Percentiles rank a stretch among this genome's conserved stretches.
Conservation (phyloP, 2,888 invertebrate species). For the Drosophila quinaria region DNA sequence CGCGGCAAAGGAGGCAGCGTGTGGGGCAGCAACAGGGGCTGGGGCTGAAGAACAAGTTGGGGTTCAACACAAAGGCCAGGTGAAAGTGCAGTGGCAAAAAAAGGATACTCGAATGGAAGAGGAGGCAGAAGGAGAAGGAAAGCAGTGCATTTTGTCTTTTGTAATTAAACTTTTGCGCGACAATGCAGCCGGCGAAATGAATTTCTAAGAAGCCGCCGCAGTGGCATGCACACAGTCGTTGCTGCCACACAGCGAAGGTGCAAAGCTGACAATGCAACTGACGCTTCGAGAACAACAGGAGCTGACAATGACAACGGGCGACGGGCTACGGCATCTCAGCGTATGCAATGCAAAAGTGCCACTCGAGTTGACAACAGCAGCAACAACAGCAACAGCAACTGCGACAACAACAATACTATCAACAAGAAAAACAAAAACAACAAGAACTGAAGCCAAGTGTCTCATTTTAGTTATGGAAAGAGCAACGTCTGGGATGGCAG, state of each 20-base stretch:
- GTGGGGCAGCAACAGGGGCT: not conserved
- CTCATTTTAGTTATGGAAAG: conserved; percentile 70
- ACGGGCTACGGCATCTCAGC: conserved; percentile 14
- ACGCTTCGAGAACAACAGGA: conserved; percentile 36
- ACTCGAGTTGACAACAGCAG: conserved; percentile 56
- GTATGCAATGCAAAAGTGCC: conserved; percentile 60
- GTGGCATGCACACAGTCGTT: conserved; percentile 9
- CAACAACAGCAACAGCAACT: conserved; percentile 12
- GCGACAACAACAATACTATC: conserved; percentile 20
- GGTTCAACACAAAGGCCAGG: conserved; percentile 37
- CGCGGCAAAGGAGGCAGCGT: not conserved
- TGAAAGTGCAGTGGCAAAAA: conserved; percentile 51
- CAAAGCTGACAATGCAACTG: conserved; percentile 58
- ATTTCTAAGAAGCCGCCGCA: conserved; percentile 45
- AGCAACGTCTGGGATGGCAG: conserved; percentile 41
- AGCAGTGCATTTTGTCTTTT: conserved; percentile 67
- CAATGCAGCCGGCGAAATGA: conserved; percentile 61
- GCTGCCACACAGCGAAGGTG: conserved; percentile 50
- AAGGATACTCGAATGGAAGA: conserved; percentile 10
- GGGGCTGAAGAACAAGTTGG: not conserved
- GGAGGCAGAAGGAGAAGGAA: conserved; percentile 4
- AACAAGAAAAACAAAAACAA: conserved; percentile 12
- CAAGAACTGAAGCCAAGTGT: conserved; percentile 61
- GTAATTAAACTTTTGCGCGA: conserved; percentile 78
- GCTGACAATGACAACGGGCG: conserved; percentile 17